Evolutionary conservation across 1,140 invertebrate genomes (phyloP), one percentile per base, ranked within the genome.

Genomic region (Acromyrmex echinatior): DNA sequence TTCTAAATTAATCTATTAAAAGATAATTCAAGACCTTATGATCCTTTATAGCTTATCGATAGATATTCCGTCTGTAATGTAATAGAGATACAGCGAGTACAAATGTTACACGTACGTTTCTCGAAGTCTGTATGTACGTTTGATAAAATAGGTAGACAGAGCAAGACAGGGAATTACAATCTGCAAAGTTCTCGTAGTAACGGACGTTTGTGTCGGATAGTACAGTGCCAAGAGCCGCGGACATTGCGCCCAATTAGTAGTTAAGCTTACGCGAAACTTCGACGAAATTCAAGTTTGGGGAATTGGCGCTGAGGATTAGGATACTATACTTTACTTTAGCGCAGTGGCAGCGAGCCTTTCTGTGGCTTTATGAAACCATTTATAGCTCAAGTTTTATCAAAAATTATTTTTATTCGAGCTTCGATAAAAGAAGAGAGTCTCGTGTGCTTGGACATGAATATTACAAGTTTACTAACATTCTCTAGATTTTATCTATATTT

Each of bases 161-260:
- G 58, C 56, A 63, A 85, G 86, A 86, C 58, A 65, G 89, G 80
- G 87, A 86, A 90, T 91, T 91, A 91, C 89, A 88, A 91, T 91
- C 86, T 88, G 89, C 65, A 60, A 86, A 88, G 86, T 90, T 58
- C 77, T 86, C 81, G 91, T 91, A 84, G 88, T 80, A 89, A 92
- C 53, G 74, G 90, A 86, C 87, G 81, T 86, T 87, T 74, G 79
- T 87, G 79, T 76, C 86, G 89, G 79, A 85, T 90, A 80, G 86
- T 78, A 87, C 25, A 71, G 65, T 86, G 63, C 65, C 89, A 76
- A 70, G 86, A 58, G 78, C 51, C 78, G 81, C 88, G 89, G 86
- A 90, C 89, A 90, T 88, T 90, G 86, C 63, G 88, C 84, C 88
- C 89, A 90, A 90, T 90, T 90, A 90, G 89, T 87, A 77, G 86